A percentile compares a stretch with the other conserved stretches of the same genome.
These are phyloP conservation scores for Troides helena DNA, from an alignment of 2,888 invertebrate species.

Conservation along the genomic window DNA sequence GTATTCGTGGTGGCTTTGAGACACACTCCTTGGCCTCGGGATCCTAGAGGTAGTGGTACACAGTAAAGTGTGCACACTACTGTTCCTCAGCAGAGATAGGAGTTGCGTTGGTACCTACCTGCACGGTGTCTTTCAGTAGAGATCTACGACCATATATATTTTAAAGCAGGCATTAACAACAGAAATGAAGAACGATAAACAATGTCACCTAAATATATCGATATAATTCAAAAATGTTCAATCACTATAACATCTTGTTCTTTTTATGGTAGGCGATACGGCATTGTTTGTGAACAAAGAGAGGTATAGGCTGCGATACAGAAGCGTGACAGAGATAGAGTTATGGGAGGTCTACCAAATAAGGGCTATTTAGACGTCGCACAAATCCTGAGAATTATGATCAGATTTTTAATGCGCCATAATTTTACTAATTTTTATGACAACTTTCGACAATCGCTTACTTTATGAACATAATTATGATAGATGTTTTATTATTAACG, in stretches of 20 bases:
- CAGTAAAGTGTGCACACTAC: too few relatives aligned
- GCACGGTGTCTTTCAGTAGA: too few relatives aligned
- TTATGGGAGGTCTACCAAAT: constrained; percentile 33
- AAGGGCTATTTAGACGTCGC: constrained; percentile 24
- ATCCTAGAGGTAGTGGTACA: too few relatives aligned
- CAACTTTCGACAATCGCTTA: constrained; percentile 15
- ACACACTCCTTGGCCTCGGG: too few relatives aligned
- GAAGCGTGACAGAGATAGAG: constrained; percentile 48
- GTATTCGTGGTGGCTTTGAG: too few relatives aligned
- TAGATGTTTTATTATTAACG: not conserved
- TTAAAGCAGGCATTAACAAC: too few relatives aligned
- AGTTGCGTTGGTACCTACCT: too few relatives aligned
- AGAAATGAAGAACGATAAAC: too few relatives aligned
- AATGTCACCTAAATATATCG: constrained; percentile 42
- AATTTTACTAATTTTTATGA: constrained; percentile 22
- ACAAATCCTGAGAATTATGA: constrained; percentile 29
- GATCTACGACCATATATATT: too few relatives aligned
- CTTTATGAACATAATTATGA: constrained; percentile 12
- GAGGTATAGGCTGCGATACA: constrained; percentile 42
- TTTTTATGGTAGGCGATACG: constrained; percentile 71
- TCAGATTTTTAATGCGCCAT: constrained; percentile 15
- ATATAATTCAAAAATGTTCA: constrained; percentile 47
- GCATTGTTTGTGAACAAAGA: constrained; percentile 76
- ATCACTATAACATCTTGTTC: constrained; percentile 57
- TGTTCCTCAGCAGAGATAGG: too few relatives aligned